phyloP scores from a whole-genome alignment of 2,888 invertebrate genomes.

The Crioceris asparagi region DNA sequence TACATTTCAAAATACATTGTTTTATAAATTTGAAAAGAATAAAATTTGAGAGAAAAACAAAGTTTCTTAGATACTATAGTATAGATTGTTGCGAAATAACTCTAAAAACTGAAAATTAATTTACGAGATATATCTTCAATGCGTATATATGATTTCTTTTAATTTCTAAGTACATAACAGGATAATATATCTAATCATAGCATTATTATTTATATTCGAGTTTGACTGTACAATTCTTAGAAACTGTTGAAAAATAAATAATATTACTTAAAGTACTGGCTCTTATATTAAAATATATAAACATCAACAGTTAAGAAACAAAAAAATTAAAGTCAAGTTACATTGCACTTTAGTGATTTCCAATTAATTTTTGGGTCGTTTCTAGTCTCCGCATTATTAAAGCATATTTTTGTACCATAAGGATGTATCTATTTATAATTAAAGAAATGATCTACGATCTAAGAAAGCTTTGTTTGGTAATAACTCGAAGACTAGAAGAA shows the following conservation, averaged over 20 bases:
- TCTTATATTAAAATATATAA: conserved; percentile 40
- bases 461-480: conserved; percentile 21
- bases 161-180: conserved; percentile 26
- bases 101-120: no score
- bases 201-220: conserved; percentile 20
- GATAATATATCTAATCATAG: conserved; percentile 20
- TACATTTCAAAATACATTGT: no score
- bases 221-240: conserved; percentile 32
- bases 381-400: conserved; percentile 19
- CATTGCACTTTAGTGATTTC: conserved; percentile 28
- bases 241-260: conserved; percentile 35
- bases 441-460: conserved; percentile 16
- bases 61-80: no score
- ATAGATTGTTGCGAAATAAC: no score
- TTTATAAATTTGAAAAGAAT: no score
- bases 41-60: no score
- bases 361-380: conserved; percentile 1
- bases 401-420: conserved; percentile 23
- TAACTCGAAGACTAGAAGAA: conserved; percentile 16
- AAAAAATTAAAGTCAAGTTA: conserved; percentile 30
- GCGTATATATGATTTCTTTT: conserved; percentile 20
- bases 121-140: no score
- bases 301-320: conserved; percentile 38
- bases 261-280: conserved; percentile 40
- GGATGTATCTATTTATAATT: background rate